Base-by-base conservation (phyloP, 2,888 invertebrate genomes). In the Acanthopleura granulata region DNA sequence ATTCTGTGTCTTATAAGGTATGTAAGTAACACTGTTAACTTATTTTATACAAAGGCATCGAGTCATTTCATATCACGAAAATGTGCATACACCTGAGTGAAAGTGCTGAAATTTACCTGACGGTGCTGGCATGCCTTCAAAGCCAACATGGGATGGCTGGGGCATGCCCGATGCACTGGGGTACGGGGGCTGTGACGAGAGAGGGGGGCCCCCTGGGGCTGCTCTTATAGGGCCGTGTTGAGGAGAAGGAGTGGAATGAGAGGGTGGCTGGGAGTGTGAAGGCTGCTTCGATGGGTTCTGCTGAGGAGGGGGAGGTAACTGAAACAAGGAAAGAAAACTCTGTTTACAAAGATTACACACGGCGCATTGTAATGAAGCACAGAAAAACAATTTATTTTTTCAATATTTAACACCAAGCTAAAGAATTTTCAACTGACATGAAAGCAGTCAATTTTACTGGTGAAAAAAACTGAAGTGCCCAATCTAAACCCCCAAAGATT, bases 241-340 rank as follows among this genome's bases (percentile, higher is more conserved):
- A 9, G 40, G 40, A 40, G 40, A 40, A 40, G 57, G 57, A 12
- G 57, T 22, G 22, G 57, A 57, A n/a, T 57, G 57, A 18, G 57
- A 12, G 57, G 57, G 12, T 18, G 66, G 29, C 15, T 27, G 27
- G 6, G 57, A 18, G 18, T 18, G 57, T 57, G 57, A 22, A 1
- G 57, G n/a, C 22, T 22, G n/a, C 12, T 3, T 18, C 6, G 22
- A 27, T 6, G 66, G 29, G 16, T 25, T 22, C 22, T 66, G 66
- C 14, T 66, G 66, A 66, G 66, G 66, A 66, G 66, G 66, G 66
- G 66, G 66, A 66, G 66, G 66, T 66, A 66, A 66, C 66, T 66
- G 66, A 22, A 66, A 66, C 16, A 27, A 66, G 29, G 25, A 40
- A 40, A 40, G 3, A n/a, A n/a, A 40, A 40, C 40, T 40, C 40